Percentiles rank a stretch among this genome's conserved stretches.
phyloP scores from a whole-genome alignment of 2,797 vertebrate species.

The Hoplostethus mediterraneus region DNA sequence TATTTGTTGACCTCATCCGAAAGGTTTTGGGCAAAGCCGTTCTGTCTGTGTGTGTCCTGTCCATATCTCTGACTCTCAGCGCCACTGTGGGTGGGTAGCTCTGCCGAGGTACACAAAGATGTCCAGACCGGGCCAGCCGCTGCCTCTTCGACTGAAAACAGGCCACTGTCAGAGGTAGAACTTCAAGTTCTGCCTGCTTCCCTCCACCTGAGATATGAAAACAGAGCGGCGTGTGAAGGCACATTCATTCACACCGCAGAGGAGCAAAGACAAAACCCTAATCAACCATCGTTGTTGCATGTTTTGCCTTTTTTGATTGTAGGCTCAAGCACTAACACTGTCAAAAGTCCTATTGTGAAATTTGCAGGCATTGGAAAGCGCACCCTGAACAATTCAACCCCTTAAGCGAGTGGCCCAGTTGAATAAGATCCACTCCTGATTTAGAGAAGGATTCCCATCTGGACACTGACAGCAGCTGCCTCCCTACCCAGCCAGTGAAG shows the following conservation, averaged over 20 bases:
- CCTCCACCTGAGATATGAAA: conserved; percentile 40
- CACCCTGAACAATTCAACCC: conserved; percentile 44
- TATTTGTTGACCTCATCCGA: background rate
- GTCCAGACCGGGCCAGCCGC: conserved; percentile 17
- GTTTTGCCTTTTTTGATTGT: conserved; percentile 44
- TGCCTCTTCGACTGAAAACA: conserved; percentile 28
- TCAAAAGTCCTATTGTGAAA: conserved; percentile 55
- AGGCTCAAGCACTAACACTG: conserved; percentile 17
- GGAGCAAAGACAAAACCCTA: conserved; percentile 53
- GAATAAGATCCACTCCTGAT: conserved; percentile 59
- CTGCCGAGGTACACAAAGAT: conserved; percentile 22
- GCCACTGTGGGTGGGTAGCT: conserved; percentile 36
- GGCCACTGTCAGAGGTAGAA: conserved; percentile 24
- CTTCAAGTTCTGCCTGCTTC: conserved; percentile 7
- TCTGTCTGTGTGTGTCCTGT: conserved; percentile 4
- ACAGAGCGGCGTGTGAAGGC: conserved; percentile 40
- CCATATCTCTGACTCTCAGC: conserved; percentile 44
- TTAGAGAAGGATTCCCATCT: conserved; percentile 64
- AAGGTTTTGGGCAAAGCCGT: background rate
- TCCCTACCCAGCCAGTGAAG: conserved; percentile 31
- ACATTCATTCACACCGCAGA: conserved; percentile 52
- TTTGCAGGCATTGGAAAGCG: conserved; percentile 41
- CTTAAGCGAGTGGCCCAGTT: conserved; percentile 52
- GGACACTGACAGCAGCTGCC: conserved; percentile 63
- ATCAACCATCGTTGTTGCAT: background rate